phyloP scores from a whole-genome alignment of 35 echinoderm and acorn worm genomes.

The Ophioderma brevispina region DNA sequence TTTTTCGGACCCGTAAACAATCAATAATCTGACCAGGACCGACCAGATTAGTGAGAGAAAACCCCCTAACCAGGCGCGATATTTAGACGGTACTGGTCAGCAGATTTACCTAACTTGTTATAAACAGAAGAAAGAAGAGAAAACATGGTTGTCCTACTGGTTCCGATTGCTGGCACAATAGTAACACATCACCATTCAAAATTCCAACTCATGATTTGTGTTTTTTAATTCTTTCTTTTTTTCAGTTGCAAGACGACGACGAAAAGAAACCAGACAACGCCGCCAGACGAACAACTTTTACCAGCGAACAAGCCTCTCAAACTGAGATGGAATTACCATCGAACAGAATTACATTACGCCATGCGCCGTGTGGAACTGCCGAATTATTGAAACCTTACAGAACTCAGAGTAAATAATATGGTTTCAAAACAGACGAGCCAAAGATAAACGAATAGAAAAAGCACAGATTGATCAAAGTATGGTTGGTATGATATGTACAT shows the following conservation, averaged over 20 bases:
- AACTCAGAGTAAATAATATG: constrained; percentile 97
- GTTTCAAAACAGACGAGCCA: constrained; percentile 95
- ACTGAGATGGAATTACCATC: constrained; percentile 83
- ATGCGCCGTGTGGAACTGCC: constrained; percentile 71
- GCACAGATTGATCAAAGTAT: constrained; percentile 93
- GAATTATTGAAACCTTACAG: constrained; percentile 76
- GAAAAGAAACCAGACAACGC: constrained; percentile 69
- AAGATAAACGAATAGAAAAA: constrained; percentile 96
- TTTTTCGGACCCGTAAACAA: no score
- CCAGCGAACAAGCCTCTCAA: constrained; percentile 88
- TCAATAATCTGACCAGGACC: no score
- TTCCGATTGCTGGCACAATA: no score
- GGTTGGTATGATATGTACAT: no score
- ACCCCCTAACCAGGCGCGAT: no score
- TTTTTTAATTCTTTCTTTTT: neutral
- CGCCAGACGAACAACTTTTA: constrained; percentile 93
- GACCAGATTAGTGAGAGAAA: no score
- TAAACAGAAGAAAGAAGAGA: no score
- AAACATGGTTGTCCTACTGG: no score
- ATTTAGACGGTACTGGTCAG: no score
- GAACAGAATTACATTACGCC: constrained; percentile 90
- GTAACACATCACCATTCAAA: no score
- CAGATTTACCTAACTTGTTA: no score
- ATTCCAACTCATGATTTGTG: neutral
- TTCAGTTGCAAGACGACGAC: constrained; percentile 71